These are phyloP conservation scores for Venustoraphidia nigricollis DNA, from an alignment of 2,888 invertebrate genomes.

Conservation along the genomic window DNA sequence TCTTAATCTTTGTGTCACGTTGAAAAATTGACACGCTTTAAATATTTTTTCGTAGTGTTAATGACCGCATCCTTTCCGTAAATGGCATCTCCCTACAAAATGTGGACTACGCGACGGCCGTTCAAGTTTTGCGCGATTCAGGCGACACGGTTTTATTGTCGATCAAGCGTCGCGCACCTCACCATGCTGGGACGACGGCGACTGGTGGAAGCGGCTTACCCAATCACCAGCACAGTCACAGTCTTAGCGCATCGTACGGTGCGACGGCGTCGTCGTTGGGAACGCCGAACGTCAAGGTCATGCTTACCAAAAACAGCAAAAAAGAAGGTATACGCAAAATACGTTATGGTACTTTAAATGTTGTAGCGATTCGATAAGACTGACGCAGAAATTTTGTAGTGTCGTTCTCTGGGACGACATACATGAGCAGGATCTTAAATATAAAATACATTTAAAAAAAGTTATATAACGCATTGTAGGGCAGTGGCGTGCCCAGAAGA, in stretches of 20 bases:
- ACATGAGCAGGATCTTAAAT: too few species aligned
- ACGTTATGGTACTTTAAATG: not conserved
- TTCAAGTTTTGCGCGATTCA: constrained; percentile 79
- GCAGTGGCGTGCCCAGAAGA: too few species aligned
- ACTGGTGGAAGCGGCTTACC: constrained; percentile 9
- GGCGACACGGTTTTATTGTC: constrained; percentile 79
- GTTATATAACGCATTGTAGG: too few species aligned
- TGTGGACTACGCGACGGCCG: constrained; percentile 90
- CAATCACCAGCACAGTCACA: constrained; percentile 25
- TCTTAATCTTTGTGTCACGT: not conserved
- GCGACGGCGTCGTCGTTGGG: constrained; percentile 27
- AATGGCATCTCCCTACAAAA: constrained; percentile 93
- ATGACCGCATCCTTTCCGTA: constrained; percentile 92
- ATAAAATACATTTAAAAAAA: too few species aligned
- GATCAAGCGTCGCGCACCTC: constrained; percentile 65
- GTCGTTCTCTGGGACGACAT: too few species aligned
- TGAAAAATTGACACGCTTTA: constrained; percentile 1
- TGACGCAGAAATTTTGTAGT: too few species aligned
- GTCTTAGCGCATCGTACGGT: constrained; percentile 17
- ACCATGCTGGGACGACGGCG: constrained; percentile 27
- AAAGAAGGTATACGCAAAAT: constrained; percentile 60
- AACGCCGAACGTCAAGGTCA: constrained; percentile 47
- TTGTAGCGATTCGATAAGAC: too few species aligned
- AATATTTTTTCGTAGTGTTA: constrained; percentile 53
- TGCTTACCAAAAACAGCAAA: constrained; percentile 81